A percentile compares a stretch with the other conserved stretches of the same genome.
These are phyloP conservation scores for Cyanoderma ruficeps DNA, from an alignment of 2,113 vertebrate genomes.

Conservation along the genomic window DNA sequence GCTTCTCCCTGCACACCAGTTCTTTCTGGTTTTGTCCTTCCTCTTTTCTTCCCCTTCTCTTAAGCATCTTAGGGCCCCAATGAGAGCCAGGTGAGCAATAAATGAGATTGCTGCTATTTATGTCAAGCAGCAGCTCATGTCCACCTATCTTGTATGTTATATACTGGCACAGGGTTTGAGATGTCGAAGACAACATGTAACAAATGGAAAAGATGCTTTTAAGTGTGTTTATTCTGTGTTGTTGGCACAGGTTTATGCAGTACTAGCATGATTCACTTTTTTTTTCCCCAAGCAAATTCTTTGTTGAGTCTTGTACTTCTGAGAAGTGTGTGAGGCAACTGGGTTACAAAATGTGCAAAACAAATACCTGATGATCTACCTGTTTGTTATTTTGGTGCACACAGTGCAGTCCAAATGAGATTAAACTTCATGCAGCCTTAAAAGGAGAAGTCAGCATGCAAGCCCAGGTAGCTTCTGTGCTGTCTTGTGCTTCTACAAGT, in stretches of 20 bases:
- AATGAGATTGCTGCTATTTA: background rate
- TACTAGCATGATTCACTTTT: conserved; percentile 13
- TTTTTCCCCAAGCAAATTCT: background rate
- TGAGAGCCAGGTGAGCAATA: background rate
- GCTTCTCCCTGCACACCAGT: accelerated
- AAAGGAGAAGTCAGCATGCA: background rate
- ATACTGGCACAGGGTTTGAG: background rate
- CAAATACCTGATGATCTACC: background rate
- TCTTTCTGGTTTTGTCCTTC: background rate
- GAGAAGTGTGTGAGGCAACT: background rate
- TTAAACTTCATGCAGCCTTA: background rate
- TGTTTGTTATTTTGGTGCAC: background rate
- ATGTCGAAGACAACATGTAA: background rate
- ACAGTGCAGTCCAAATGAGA: background rate
- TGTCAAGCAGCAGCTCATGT: background rate
- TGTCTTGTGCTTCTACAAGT: background rate
- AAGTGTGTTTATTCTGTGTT: background rate
- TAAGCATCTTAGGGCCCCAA: background rate
- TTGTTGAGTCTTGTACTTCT: conserved; percentile 39
- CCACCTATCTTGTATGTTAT: background rate
- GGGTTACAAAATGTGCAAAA: background rate
- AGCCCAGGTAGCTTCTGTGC: background rate
- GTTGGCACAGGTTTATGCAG: background rate
- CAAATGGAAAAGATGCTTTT: background rate
- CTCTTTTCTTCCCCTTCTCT: background rate